Evolutionary conservation across 1,140 invertebrate species (phyloP).

Genomic region (Leucophenga varia): DNA sequence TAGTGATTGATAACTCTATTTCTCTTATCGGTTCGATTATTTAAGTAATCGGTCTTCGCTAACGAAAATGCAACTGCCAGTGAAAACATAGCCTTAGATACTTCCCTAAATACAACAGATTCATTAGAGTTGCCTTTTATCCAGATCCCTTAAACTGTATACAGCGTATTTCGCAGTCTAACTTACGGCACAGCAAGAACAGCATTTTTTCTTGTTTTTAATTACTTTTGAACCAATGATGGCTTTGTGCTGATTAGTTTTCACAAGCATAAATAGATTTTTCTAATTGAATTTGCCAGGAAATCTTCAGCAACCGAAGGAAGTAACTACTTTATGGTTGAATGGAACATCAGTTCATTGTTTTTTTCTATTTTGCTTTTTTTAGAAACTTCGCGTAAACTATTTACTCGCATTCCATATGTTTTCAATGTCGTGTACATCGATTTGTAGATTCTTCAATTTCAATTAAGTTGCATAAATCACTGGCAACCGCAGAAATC

Average conservation of each 20-base stretch:
- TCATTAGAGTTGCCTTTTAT: no score
- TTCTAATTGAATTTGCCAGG: no score
- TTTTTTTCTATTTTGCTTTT: conserved; percentile 8
- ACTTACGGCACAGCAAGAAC: neutral
- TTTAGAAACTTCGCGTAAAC: conserved; percentile 17
- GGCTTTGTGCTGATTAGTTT: conserved; percentile 45
- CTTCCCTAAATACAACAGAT: no score
- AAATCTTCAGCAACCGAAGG: conserved; percentile 2
- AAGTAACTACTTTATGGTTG: neutral
- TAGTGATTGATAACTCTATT: no score
- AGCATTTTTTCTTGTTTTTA: conserved; percentile 27
- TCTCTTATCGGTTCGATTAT: no score
- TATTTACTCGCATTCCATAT: conserved; percentile 14
- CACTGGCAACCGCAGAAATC: conserved; percentile 39
- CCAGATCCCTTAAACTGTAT: no score
- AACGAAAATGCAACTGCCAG: no score
- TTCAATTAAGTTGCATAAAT: conserved; percentile 54
- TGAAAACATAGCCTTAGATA: no score
- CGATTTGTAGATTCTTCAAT: conserved; percentile 52
- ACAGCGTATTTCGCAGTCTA: no score
- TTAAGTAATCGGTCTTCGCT: no score
- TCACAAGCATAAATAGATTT: conserved; percentile 12
- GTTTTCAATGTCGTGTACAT: conserved; percentile 17
- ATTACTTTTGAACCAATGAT: conserved; percentile 50
- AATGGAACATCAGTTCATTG: neutral